Percentiles rank a stretch among this genome's conserved stretches.
phyloP scores from a whole-genome alignment of 2,888 invertebrate genomes.

The Orchesella flavescens region DNA sequence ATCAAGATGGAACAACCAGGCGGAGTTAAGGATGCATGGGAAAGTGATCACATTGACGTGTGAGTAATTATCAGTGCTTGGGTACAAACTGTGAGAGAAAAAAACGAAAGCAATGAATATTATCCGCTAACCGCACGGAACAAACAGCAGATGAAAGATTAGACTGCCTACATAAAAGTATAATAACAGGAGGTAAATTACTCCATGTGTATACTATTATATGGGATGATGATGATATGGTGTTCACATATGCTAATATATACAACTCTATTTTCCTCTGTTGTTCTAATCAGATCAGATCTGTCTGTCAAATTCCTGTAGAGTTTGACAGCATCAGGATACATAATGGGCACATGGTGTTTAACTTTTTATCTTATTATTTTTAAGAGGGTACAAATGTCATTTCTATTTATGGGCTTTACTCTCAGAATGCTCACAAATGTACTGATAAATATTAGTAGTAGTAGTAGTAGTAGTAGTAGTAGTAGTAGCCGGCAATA shows the following conservation, averaged over 20 bases:
- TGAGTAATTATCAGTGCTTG: background rate
- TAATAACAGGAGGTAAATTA: background rate
- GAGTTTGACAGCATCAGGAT: background rate
- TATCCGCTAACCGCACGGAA: background rate
- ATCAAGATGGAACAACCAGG: no score
- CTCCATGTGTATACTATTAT: no score
- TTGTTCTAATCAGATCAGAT: slow-evolving; percentile 7
- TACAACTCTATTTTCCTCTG: slow-evolving; percentile 1
- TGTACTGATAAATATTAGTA: no score
- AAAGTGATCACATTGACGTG: background rate
- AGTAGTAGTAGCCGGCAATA: no score
- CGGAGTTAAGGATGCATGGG: background rate
- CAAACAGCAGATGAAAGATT: background rate
- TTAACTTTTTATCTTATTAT: background rate
- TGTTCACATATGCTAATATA: no score
- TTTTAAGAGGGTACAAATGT: background rate
- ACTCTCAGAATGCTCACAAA: background rate
- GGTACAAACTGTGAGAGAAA: background rate
- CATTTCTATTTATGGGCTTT: background rate
- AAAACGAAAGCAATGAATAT: background rate
- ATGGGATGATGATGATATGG: no score
- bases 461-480: no score
- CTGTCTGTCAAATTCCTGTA: slow-evolving; percentile 2
- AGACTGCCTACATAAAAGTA: no score
- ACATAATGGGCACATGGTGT: background rate